phyloP scores from a whole-genome alignment of 2,888 invertebrate genomes.

The Thecocarcelia acutangulata region DNA sequence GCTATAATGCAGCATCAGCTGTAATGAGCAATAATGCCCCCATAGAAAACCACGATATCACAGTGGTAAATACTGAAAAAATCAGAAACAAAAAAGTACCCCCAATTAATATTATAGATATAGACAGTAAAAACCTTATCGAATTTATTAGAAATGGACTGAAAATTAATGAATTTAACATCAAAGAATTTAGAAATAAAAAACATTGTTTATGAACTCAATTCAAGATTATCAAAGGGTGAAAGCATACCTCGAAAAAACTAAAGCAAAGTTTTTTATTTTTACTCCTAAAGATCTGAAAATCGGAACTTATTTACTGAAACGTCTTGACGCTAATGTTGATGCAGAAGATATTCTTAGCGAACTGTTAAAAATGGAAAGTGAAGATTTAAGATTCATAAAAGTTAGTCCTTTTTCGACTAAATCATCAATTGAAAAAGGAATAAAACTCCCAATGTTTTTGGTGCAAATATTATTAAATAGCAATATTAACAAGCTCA shows the following conservation, averaged over 20 bases:
- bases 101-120: no score
- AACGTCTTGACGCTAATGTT: neutral
- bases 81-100: no score
- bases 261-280: neutral
- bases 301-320: neutral
- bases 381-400: conserved; percentile 1
- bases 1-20: no score
- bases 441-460: neutral
- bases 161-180: neutral
- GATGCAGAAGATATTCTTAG: neutral
- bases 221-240: conserved; percentile 6
- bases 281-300: neutral
- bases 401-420: conserved; percentile 6
- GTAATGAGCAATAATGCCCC: no score
- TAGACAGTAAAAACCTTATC: neutral
- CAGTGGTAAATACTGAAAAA: no score
- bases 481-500: neutral
- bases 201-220: neutral
- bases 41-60: no score
- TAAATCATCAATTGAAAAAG: neutral
- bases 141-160: neutral
- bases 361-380: neutral
- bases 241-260: neutral
- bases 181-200: no score
- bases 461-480: neutral